A percentile compares a stretch with the other conserved stretches of the same genome.
phyloP scores from a whole-genome alignment of 2,888 invertebrate species.

The Drosophila neotestacea region DNA sequence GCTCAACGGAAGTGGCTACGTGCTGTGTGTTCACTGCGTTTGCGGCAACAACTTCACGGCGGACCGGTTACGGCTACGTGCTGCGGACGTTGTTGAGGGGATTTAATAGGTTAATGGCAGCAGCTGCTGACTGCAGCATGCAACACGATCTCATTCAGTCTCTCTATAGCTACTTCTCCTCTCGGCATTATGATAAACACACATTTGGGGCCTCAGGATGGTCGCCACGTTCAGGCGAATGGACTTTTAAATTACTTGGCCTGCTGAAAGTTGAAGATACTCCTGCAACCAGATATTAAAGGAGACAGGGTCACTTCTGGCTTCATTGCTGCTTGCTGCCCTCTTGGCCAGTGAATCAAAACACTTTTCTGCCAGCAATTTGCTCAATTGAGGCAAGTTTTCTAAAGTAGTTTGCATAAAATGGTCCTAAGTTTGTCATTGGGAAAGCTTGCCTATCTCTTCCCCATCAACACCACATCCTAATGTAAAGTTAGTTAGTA shows the following conservation, averaged over 20 bases:
- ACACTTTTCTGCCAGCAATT: constrained; percentile 70
- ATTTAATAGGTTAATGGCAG: constrained; percentile 76
- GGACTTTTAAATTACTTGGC: constrained; percentile 72
- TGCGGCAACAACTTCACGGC: constrained; percentile 42
- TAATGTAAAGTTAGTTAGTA: neutral
- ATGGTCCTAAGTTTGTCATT: constrained; percentile 37
- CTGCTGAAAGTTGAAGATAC: constrained; percentile 30
- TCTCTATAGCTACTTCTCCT: constrained; percentile 17
- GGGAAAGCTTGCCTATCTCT: constrained; percentile 2
- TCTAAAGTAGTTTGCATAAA: constrained; percentile 53
- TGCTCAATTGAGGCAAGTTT: constrained; percentile 65
- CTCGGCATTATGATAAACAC: constrained; percentile 74
- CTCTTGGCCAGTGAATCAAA: constrained; percentile 65
- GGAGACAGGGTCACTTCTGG: constrained; percentile 27
- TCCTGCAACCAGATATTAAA: neutral
- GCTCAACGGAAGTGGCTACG: constrained; percentile 72
- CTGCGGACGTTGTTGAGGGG: constrained; percentile 59
- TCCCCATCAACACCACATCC: neutral
- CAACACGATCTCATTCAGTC: constrained; percentile 2
- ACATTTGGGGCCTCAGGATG: constrained; percentile 61
- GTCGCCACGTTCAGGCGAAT: constrained; percentile 40
- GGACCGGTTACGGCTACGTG: constrained; percentile 63
- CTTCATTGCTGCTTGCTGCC: constrained; percentile 14
- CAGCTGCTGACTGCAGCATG: constrained; percentile 37
- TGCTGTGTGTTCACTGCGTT: constrained; percentile 66